These are phyloP conservation scores for Arctocebus calabarensis DNA, from an alignment of 2,797 vertebrate genomes.

Conservation along the genomic window DNA sequence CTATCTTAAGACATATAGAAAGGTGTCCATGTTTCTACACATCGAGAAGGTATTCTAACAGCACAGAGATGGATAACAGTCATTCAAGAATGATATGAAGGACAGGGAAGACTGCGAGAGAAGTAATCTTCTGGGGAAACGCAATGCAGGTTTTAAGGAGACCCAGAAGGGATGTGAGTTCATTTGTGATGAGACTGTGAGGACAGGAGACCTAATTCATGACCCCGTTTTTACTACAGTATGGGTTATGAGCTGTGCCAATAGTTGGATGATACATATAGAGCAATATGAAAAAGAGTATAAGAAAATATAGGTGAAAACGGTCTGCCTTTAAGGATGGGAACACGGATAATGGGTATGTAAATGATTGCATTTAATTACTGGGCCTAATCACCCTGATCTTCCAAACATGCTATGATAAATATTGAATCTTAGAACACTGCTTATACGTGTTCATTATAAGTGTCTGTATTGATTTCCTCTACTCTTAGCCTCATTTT, in stretches of 20 bases:
- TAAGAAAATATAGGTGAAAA: not conserved
- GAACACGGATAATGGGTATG: not conserved
- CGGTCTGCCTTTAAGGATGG: not conserved
- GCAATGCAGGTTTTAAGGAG: not conserved
- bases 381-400: not conserved
- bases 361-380: not conserved
- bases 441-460: not conserved
- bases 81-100: not conserved
- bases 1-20: not conserved
- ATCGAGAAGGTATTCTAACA: not conserved
- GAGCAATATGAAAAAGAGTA: not conserved
- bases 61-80: not conserved
- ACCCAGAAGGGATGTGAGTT: not conserved
- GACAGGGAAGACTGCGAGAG: not conserved
- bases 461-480: not conserved
- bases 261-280: not conserved
- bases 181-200: not conserved
- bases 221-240: not conserved
- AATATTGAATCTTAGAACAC: not conserved
- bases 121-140: not conserved
- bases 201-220: not conserved
- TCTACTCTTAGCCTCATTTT: not conserved
- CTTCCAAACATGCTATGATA: not conserved
- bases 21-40: not conserved
- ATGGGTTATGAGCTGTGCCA: not conserved